Conservation (phyloP, 1,140 invertebrate species). For the Diorhabda carinulata region DNA sequence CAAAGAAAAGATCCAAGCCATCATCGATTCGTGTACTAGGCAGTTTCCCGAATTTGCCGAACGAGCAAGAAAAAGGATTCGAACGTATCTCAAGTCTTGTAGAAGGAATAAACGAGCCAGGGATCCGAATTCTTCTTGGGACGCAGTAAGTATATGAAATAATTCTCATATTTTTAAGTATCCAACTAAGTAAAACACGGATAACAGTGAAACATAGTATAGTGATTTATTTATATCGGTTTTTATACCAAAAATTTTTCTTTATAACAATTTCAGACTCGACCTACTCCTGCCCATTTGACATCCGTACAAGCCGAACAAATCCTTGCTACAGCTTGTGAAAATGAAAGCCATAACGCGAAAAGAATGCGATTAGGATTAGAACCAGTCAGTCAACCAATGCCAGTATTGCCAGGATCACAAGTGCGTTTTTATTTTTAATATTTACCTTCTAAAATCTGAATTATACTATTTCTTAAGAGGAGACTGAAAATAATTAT, state of each 20-base stretch:
- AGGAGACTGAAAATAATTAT: too few species aligned
- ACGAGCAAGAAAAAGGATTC: slow-evolving; percentile 86
- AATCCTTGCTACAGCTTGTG: slow-evolving; percentile 90
- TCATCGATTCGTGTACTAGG: slow-evolving; percentile 92
- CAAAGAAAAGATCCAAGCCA: slow-evolving; percentile 96
- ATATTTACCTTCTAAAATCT: too few species aligned
- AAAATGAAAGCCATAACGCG: slow-evolving; percentile 94
- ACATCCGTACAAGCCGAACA: slow-evolving; percentile 95
- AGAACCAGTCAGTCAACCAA: slow-evolving; percentile 86
- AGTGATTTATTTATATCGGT: too few species aligned
- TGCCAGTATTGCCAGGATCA: slow-evolving; percentile 61
- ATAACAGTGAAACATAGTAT: too few species aligned
- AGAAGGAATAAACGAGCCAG: slow-evolving; percentile 88
- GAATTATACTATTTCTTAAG: too few species aligned
- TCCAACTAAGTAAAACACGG: too few species aligned
- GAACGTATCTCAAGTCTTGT: slow-evolving; percentile 94
- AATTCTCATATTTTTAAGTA: too few species aligned
- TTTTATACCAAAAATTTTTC: not conserved
- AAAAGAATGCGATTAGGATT: slow-evolving; percentile 93
- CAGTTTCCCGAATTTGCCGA: slow-evolving; percentile 97
- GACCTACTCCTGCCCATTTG: slow-evolving; percentile 92
- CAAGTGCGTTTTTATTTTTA: slow-evolving; percentile 26
- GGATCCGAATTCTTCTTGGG: slow-evolving; percentile 62
- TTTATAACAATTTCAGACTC: slow-evolving; percentile 56
- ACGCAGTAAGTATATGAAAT: slow-evolving; percentile 56